A percentile compares a stretch with the other conserved stretches of the same genome.
phyloP scores from a whole-genome alignment of 2,888 invertebrate species.

The Dascillus cervinus region DNA sequence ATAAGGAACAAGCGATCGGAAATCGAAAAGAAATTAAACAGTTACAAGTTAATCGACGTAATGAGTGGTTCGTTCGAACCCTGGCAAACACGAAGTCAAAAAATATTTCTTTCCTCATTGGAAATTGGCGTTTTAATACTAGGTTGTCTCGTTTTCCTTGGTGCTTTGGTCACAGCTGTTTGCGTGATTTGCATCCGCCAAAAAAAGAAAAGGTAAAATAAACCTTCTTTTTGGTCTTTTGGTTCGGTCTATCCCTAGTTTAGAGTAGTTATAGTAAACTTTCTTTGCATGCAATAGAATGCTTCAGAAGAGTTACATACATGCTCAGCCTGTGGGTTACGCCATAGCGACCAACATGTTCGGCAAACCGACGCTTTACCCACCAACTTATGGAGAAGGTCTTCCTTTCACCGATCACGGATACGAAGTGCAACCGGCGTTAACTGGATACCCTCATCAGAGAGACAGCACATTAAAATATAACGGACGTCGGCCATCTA shows the following conservation, averaged over 20 bases:
- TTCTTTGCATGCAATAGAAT: conserved; percentile 23
- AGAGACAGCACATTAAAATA: conserved; percentile 34
- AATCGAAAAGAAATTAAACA: conserved; percentile 57
- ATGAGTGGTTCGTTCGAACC: conserved; percentile 40
- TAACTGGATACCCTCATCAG: conserved; percentile 24
- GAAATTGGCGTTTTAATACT: conserved; percentile 76
- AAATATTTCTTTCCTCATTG: conserved; percentile 54
- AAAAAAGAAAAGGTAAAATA: conserved; percentile 50
- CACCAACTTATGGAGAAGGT: conserved; percentile 40
- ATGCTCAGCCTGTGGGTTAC: conserved; percentile 32
- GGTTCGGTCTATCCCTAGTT: too few species aligned
- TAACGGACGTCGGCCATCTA: conserved; percentile 18
- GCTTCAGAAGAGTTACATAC: conserved; percentile 31
- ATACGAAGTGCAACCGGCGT: conserved; percentile 29
- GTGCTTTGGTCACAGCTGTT: conserved; percentile 70
- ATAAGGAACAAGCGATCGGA: conserved; percentile 53
- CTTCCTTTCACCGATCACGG: conserved; percentile 39
- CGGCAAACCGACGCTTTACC: conserved; percentile 42
- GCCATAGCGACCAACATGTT: conserved; percentile 32
- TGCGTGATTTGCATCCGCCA: conserved; percentile 64
- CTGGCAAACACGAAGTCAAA: conserved; percentile 38
- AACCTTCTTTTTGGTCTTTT: too few species aligned
- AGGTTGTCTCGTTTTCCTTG: conserved; percentile 73
- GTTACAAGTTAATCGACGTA: conserved; percentile 58
- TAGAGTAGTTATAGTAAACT: conserved; percentile 10